Percentiles rank a stretch among this genome's conserved stretches.
These are phyloP conservation scores for Eilema depressum DNA, from an alignment of 2,888 invertebrate genomes.

Conservation along the genomic window DNA sequence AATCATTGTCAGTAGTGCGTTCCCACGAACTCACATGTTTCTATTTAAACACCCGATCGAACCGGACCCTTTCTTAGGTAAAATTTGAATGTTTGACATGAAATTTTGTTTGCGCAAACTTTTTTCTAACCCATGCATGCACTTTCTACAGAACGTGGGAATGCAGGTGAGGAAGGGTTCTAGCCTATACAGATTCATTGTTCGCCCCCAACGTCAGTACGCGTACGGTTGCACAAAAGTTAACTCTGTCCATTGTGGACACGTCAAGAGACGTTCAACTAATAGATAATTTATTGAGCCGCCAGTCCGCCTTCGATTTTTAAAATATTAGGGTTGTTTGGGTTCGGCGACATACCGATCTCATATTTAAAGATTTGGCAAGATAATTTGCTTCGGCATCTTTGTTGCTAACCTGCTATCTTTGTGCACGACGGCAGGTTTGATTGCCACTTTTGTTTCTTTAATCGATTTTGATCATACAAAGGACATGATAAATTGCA, in stretches of 20 bases:
- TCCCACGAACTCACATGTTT: constrained; percentile 73
- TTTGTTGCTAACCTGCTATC: constrained; percentile 55
- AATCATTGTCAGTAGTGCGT: constrained; percentile 59
- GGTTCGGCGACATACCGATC: constrained; percentile 61
- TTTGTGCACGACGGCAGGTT: constrained; percentile 33
- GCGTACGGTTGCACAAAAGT: constrained; percentile 83
- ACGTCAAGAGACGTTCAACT: constrained; percentile 83
- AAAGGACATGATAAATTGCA: constrained; percentile 37
- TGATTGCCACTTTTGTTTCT: constrained; percentile 48
- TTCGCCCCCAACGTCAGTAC: constrained; percentile 68
- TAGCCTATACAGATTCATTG: constrained; percentile 59
- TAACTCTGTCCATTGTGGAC: constrained; percentile 78
- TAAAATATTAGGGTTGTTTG: constrained; percentile 83
- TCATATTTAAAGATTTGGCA: constrained; percentile 70
- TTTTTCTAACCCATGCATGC: constrained; percentile 71
- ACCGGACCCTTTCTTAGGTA: constrained; percentile 71
- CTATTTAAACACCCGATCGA: constrained; percentile 68
- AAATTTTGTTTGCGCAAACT: constrained; percentile 82
- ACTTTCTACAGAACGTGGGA: constrained; percentile 85
- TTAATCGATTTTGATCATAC: constrained; percentile 38
- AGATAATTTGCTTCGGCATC: constrained; percentile 71
- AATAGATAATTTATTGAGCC: constrained; percentile 85
- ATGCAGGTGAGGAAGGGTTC: constrained; percentile 86
- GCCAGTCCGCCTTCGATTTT: constrained; percentile 67
- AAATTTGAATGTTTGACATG: constrained; percentile 81